Evolutionary conservation across 2,888 invertebrate genomes (phyloP).

Genomic region (Ceraclea dissimilis): DNA sequence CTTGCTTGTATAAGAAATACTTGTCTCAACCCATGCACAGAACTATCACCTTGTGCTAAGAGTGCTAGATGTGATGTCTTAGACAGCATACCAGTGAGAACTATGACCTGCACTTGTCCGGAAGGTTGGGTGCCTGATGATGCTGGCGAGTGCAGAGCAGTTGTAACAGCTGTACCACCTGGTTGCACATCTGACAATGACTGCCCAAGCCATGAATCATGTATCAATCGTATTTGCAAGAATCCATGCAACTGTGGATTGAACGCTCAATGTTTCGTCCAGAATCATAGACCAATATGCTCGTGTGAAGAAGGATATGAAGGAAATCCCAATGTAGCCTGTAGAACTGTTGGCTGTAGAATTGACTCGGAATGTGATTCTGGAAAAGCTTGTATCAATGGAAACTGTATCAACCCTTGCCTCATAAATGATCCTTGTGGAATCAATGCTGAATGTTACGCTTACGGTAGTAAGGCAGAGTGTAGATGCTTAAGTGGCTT

Average conservation of each 20-base stretch:
- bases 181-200: conserved; percentile 76
- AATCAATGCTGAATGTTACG: conserved; percentile 73
- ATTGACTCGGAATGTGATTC: conserved; percentile 77
- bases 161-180: conserved; percentile 58
- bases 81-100: conserved; percentile 78
- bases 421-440: conserved; percentile 73
- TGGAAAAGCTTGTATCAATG: conserved; percentile 76
- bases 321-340: conserved; percentile 78
- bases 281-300: conserved; percentile 79
- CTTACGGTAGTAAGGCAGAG: conserved; percentile 61
- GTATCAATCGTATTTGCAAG: conserved; percentile 77
- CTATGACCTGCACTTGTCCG: conserved; percentile 83
- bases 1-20: conserved; percentile 71
- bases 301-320: conserved; percentile 77
- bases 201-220: conserved; percentile 71
- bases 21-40: conserved; percentile 72
- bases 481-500: conserved; percentile 78
- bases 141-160: conserved; percentile 69
- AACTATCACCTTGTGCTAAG: conserved; percentile 66
- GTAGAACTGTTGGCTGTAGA: conserved; percentile 74
- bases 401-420: conserved; percentile 81
- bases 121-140: conserved; percentile 76
- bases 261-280: conserved; percentile 73
- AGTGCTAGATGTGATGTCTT: conserved; percentile 74
- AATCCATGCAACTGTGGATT: conserved; percentile 84